A percentile compares a stretch with the other conserved stretches of the same genome.
These are phyloP conservation scores for Alexandromys fortis DNA, from an alignment of 2,113 vertebrate genomes.

Conservation along the genomic window DNA sequence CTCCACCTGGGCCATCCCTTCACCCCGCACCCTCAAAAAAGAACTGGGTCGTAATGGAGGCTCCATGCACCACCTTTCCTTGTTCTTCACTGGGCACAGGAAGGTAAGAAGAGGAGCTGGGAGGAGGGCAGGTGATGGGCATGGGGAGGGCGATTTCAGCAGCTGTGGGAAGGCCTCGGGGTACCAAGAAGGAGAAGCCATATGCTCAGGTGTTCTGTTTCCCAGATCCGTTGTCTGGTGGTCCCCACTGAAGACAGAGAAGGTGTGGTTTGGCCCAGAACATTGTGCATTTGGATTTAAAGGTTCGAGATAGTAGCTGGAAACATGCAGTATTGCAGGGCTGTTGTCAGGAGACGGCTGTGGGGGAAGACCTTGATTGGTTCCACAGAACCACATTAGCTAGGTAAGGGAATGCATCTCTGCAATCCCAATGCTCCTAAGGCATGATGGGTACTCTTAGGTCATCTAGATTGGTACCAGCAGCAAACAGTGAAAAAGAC, in stretches of 20 bases:
- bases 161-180: not conserved
- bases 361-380: not conserved
- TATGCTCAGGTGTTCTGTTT: not conserved
- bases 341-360: not conserved
- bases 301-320: not conserved
- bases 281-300: not conserved
- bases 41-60: constrained; percentile 94
- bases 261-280: not conserved
- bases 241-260: not conserved
- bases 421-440: not conserved
- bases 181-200: not conserved
- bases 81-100: constrained; percentile 94
- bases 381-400: not conserved
- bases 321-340: not conserved
- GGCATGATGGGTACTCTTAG: not conserved
- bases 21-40: constrained; percentile 95
- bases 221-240: not conserved
- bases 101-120: constrained; percentile 88
- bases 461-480: not conserved
- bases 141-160: not conserved
- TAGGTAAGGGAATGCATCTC: not conserved
- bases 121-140: not conserved
- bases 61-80: constrained; percentile 95
- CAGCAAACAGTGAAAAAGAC: not conserved
- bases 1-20: constrained; percentile 91